phyloP scores from a whole-genome alignment of 2,888 invertebrate genomes.

The Gymnosoma rotundatum region DNA sequence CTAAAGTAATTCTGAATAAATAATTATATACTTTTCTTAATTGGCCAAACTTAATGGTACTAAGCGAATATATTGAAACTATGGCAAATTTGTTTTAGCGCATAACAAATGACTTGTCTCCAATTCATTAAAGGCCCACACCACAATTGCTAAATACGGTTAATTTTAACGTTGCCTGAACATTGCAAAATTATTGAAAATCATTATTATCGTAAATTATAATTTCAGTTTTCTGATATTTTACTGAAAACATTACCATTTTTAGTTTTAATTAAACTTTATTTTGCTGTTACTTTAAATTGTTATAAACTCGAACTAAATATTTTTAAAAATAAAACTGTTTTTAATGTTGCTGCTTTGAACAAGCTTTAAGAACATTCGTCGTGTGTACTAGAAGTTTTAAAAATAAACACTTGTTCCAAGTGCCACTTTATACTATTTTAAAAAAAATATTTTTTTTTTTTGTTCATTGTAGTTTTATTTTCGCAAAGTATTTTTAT shows the following conservation, averaged over 20 bases:
- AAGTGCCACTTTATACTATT: conserved; percentile 56
- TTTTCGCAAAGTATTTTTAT: conserved; percentile 28
- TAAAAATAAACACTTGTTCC: conserved; percentile 55
- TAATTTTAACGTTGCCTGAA: too few species aligned
- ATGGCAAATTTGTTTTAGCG: conserved; percentile 31
- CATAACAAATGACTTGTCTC: conserved; percentile 26
- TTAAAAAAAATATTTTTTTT: conserved; percentile 37
- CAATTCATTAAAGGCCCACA: background rate
- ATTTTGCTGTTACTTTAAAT: background rate
- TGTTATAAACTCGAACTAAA: conserved; percentile 12
- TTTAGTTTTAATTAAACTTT: conserved; percentile 28
- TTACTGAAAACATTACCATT: too few species aligned
- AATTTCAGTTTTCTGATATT: too few species aligned
- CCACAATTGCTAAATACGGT: background rate
- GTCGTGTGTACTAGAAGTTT: conserved; percentile 44
- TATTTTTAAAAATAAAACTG: conserved; percentile 22
- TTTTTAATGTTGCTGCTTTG: background rate
- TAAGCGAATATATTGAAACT: conserved; percentile 57
- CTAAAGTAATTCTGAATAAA: conserved; percentile 24
- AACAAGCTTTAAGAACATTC: background rate
- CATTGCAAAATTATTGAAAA: background rate
- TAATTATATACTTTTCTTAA: conserved; percentile 60
- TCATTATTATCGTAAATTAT: too few species aligned
- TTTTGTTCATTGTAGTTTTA: conserved; percentile 3
- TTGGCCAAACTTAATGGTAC: conserved; percentile 70